Conservation (phyloP, 37 sponge, comb jelly and placozoan species). For the Geodia barretti region DNA sequence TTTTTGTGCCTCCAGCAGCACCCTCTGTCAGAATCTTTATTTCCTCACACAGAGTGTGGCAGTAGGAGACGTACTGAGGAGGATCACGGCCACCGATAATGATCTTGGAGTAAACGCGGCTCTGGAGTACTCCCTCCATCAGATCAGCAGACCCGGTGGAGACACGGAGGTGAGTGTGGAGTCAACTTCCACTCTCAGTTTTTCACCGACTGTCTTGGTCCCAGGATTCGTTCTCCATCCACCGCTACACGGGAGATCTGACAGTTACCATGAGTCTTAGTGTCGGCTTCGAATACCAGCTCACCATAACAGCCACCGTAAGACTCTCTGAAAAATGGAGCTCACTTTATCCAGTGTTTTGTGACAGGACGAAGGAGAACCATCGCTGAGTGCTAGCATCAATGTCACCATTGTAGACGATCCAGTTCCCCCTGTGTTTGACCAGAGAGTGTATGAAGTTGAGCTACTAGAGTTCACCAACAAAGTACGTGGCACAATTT, state of each 20-base stretch:
- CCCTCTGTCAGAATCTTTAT: background rate
- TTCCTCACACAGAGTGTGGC: background rate
- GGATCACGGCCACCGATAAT: conserved; percentile 19
- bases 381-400: conserved; percentile 23
- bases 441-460: conserved; percentile 9
- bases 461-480: conserved; percentile 37
- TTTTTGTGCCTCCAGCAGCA: too few species aligned
- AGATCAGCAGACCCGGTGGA: background rate
- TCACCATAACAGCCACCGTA: conserved; percentile 28
- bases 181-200: background rate
- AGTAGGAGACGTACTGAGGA: background rate
- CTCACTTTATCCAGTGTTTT: too few species aligned
- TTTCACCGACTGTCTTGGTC: too few species aligned
- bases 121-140: conserved; percentile 14
- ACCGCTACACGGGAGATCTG: conserved; percentile 23
- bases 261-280: background rate
- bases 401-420: conserved; percentile 22
- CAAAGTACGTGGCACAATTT: too few species aligned
- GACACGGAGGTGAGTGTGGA: background rate
- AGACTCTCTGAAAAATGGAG: too few species aligned
- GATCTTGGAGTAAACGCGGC: conserved; percentile 30
- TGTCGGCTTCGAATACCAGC: background rate
- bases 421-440: conserved; percentile 33
- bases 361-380: conserved; percentile 55
- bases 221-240: conserved; percentile 9